Percentiles rank a stretch among this genome's conserved stretches.
phyloP scores from a whole-genome alignment of 2,888 invertebrate genomes.

The Coelopa pilipes region DNA sequence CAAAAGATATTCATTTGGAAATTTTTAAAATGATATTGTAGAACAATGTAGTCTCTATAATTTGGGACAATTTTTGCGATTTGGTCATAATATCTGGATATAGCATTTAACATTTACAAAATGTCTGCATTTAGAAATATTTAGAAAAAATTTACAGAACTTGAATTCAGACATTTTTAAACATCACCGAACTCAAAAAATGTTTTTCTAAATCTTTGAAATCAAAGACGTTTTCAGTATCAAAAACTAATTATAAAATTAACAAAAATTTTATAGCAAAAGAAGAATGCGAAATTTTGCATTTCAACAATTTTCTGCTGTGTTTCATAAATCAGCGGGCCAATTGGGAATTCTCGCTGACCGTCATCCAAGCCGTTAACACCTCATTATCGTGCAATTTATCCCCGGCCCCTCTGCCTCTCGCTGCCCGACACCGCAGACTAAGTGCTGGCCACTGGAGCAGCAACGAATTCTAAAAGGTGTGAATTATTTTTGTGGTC shows the following conservation, averaged over 20 bases:
- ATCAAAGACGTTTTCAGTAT: not conserved
- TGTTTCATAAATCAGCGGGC: no score
- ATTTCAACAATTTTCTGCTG: no score
- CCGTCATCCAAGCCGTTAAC: no score
- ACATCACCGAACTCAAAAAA: no score
- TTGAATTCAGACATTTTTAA: not conserved
- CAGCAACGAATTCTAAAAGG: constrained; percentile 20
- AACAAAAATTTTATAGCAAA: not conserved
- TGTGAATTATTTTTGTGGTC: constrained; percentile 15
- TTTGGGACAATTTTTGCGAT: not conserved
- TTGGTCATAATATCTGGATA: not conserved
- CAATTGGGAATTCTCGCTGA: no score
- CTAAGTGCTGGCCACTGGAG: no score
- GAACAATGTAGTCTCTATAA: not conserved
- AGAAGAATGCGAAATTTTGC: not conserved
- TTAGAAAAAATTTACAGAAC: not conserved
- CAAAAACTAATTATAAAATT: not conserved
- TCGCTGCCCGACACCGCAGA: no score
- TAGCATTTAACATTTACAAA: not conserved
- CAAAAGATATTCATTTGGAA: not conserved
- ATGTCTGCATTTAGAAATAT: no score
- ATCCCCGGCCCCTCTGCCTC: no score
- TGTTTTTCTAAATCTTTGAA: no score
- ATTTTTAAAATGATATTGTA: not conserved
- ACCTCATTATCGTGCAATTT: no score